A percentile compares a stretch with the other conserved stretches of the same genome.
Conservation (phyloP, 1,140 invertebrate species). For the Bradysia coprophila region DNA sequence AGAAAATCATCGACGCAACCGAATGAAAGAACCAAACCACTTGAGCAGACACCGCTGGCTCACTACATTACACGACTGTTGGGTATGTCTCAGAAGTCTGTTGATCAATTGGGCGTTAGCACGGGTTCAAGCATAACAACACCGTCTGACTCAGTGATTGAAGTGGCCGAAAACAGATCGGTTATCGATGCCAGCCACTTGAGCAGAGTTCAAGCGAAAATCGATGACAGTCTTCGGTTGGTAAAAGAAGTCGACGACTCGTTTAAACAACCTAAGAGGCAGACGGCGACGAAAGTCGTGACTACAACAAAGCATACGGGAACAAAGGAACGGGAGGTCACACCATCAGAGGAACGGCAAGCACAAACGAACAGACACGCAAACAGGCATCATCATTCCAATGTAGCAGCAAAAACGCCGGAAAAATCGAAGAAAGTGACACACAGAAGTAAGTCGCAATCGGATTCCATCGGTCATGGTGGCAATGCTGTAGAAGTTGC, state of each 20-base stretch:
- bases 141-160: conserved; percentile 13
- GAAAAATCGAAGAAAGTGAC: not conserved
- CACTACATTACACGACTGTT: conserved; percentile 18
- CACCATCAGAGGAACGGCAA: too few relatives aligned
- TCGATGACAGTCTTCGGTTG: conserved; percentile 17
- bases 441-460: too few relatives aligned
- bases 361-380: too few relatives aligned
- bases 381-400: too few relatives aligned
- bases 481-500: too few relatives aligned
- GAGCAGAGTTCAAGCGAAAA: conserved; percentile 12
- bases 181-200: conserved; percentile 6
- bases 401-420: not conserved
- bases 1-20: too few relatives aligned
- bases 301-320: too few relatives aligned
- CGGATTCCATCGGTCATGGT: too few relatives aligned
- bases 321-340: too few relatives aligned
- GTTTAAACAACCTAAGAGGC: too few relatives aligned
- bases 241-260: conserved; percentile 16
- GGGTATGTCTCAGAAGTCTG: conserved; percentile 10
- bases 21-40: too few relatives aligned
- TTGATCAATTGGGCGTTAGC: conserved; percentile 11
- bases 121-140: conserved; percentile 12
- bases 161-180: conserved; percentile 9
- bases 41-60: conserved; percentile 2
- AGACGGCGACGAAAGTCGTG: too few relatives aligned